A percentile compares a stretch with the other conserved stretches of the same genome.
phyloP scores from a whole-genome alignment of 2,888 invertebrate species.

The Athalia rosae region DNA sequence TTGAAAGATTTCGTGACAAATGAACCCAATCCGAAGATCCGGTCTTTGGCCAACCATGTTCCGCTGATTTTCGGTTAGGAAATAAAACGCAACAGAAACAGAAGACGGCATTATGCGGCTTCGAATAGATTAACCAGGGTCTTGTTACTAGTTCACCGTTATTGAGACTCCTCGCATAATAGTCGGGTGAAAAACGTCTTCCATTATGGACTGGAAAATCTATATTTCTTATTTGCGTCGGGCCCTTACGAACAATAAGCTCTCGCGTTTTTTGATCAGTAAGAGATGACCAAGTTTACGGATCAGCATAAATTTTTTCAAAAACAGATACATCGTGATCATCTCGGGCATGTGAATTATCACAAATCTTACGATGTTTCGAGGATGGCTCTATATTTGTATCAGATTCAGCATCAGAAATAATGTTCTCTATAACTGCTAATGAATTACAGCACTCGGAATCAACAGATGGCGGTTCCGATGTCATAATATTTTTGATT shows the following conservation, averaged over 20 bases:
- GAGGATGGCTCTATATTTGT: background rate
- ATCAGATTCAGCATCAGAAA: too few species aligned
- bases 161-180: conserved; percentile 48
- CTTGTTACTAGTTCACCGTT: conserved; percentile 49
- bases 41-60: conserved; percentile 33
- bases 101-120: conserved; percentile 32
- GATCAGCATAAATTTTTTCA: conserved; percentile 23
- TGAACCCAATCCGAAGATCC: conserved; percentile 50
- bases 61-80: conserved; percentile 34
- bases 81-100: conserved; percentile 53
- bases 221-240: conserved; percentile 25
- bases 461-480: too few species aligned
- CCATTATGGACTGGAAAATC: conserved; percentile 48
- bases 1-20: conserved; percentile 46
- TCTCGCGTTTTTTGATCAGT: conserved; percentile 46
- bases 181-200: conserved; percentile 47
- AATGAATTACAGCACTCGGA: too few species aligned
- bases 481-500: too few species aligned
- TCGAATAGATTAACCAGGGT: conserved; percentile 50
- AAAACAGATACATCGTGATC: too few species aligned
- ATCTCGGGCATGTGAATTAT: too few species aligned
- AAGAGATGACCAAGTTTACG: conserved; percentile 39
- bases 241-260: conserved; percentile 6
- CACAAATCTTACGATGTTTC: too few species aligned
- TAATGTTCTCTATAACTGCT: too few species aligned